Evolutionary conservation across 2,888 invertebrate species (phyloP).

Genomic region (Phyto melanocephala): DNA sequence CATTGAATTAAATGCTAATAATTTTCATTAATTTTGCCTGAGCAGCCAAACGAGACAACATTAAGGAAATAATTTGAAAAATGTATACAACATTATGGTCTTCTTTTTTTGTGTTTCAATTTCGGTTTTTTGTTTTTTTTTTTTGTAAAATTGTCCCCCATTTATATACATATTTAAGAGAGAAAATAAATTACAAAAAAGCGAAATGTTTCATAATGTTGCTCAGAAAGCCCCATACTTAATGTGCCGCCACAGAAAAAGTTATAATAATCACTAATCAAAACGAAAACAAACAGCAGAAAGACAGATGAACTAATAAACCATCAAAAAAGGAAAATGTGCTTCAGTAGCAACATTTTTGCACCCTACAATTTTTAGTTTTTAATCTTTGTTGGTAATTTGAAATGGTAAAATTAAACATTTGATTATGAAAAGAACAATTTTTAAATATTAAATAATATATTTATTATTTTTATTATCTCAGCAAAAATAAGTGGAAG

Average conservation of each 20-base stretch:
- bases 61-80: slow-evolving; percentile 34
- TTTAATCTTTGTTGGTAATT: no score
- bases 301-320: neutral
- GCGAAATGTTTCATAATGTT: neutral
- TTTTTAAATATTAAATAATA: no score
- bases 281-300: slow-evolving; percentile 5
- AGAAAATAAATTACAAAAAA: slow-evolving; percentile 29
- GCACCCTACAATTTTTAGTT: no score
- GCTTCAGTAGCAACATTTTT: no score
- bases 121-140: neutral
- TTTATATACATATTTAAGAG: slow-evolving; percentile 36
- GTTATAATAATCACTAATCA: slow-evolving; percentile 38
- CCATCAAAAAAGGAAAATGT: neutral
- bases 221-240: neutral
- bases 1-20: slow-evolving; percentile 4
- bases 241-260: slow-evolving; percentile 1
- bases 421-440: no score
- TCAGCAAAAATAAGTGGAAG: no score
- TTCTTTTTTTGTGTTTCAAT: neutral
- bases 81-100: slow-evolving; percentile 22
- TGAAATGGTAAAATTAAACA: no score
- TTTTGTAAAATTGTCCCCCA: slow-evolving; percentile 16
- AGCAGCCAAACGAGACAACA: slow-evolving; percentile 4
- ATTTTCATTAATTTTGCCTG: slow-evolving; percentile 34
- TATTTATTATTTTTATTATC: no score